Evolutionary conservation across 2,888 invertebrate species (phyloP), one percentile per base, ranked within the genome.

Genomic region (Nephrotoma flavescens): DNA sequence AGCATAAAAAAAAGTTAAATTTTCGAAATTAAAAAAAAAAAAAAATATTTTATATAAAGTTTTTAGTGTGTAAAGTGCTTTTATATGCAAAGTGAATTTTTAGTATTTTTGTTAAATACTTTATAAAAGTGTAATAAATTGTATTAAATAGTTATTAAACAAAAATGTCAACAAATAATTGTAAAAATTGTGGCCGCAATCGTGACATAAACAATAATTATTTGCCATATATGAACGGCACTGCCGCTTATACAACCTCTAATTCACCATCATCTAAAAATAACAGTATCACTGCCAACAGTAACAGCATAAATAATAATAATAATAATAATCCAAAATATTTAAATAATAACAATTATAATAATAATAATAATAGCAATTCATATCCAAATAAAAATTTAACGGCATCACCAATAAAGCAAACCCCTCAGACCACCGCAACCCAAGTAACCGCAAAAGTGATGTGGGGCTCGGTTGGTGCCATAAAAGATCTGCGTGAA

Each of bases 401-500:
- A 71, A 71, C 31, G 9, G 12, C 71, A 71, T 71, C 71, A 31
- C 31, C 71, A 71, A 71, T 11, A 71, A 71, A 71, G 31, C 4
- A 19, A 4, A 31, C 31, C 7, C 7, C 71, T 11, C 31, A 31
- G 31, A 9, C 11, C 5, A 9, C 11, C 6, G 52, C 85, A 57
- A 89, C 91, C 86, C 90, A 95, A 92, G 94, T 95, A 90, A 95
- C 95, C 89, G 95, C 95, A 90, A 95, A 95, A 92, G 95, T 95
- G 88, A 93, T 95, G 91, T 95, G 95, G 91, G 95, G 95, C 88
- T 94, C 94, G 89, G 95, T 95, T 90, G 93, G 95, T 88, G 94
- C 95, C 90, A 95, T 95, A 92, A 95, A 95, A 92, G 94, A 95
- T 91, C 93, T 95, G 90, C 94, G 95, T 89, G 94, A 95, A 90